Evolutionary conservation across 2,888 invertebrate genomes (phyloP), one percentile per base, ranked within the genome.

Genomic region (Portevinia maculata): DNA sequence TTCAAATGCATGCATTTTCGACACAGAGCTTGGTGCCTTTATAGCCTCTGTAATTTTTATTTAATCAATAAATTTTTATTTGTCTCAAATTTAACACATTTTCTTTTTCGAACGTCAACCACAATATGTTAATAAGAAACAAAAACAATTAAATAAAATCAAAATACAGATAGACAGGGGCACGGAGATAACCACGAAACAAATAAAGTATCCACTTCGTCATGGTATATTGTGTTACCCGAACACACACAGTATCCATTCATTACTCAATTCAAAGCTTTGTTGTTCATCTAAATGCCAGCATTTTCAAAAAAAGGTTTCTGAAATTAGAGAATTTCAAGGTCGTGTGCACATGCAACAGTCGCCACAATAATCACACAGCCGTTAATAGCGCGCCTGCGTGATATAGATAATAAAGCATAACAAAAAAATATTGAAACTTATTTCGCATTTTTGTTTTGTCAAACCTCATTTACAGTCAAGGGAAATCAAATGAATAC

Each of bases 301-400:
- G 55, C 8, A 44, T 64, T 39, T 48, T 65, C 21, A 59, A 74
- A 74, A 59, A 30, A 50, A 52, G 24, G 41, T 60, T 44, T 44
- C 44, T 44, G 46, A 75, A 67, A 67, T 67, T 75, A 75, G 67
- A 75, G 53, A 67, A 60, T 60, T 44, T 67, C 75, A 75, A 75
- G 75, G 75, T 75, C 67, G 50, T 67, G 50, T 67, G 59, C 44
- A 53, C 74, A 67, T 75, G 75, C 60, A 67, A 67, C 52, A 46
- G 67, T 59, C 67, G 52, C 24, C 39, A 64, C 64, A 64, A 50
- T 55, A 15, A 60, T 60, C 52, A 67, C 67, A 53, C 17, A 19
- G 19, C 11, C 21, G 19, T 34, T 39, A 39, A 39, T 39, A 7
- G 39, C 39, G 44, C 19, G 44, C 44, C 19, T 30, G 50, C 17